phyloP scores from a whole-genome alignment of 2,888 invertebrate species.

The Ophonus ardosiacus region DNA sequence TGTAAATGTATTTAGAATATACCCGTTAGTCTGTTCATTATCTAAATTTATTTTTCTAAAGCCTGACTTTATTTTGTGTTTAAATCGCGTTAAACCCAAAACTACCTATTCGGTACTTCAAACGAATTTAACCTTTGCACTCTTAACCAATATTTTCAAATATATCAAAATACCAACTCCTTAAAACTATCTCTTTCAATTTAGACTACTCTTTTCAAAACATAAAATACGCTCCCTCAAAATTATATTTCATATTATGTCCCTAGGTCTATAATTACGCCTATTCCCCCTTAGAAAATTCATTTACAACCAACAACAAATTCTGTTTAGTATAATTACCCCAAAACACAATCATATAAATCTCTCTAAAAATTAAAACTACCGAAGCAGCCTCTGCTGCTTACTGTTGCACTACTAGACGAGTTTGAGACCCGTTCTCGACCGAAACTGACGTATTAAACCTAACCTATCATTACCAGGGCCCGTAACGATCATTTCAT shows the following conservation, averaged over 20 bases:
- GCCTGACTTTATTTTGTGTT: no score
- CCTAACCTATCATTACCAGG: conserved; percentile 58
- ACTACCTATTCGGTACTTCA: no score
- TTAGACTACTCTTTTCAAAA: no score
- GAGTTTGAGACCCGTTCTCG: background rate
- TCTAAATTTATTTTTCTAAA: no score
- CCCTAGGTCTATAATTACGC: conserved; percentile 21
- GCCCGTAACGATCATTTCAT: conserved; percentile 63
- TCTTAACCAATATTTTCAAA: no score
- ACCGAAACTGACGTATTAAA: conserved; percentile 62
- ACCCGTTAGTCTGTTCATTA: no score
- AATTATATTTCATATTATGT: background rate
- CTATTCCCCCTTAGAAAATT: conserved; percentile 2
- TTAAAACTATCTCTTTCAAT: no score
- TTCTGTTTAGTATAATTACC: conserved; percentile 40
- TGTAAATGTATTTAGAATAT: no score
- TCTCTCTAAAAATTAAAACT: conserved; percentile 43
- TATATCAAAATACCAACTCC: no score
- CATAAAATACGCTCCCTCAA: background rate
- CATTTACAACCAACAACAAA: conserved; percentile 33
- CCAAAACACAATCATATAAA: conserved; percentile 38
- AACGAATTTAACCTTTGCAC: no score
- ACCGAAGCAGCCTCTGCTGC: conserved; percentile 24
- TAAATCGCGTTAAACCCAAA: no score
- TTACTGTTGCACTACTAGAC: conserved; percentile 44